These are phyloP conservation scores for Eclectus roratus DNA, from an alignment of 2,113 vertebrate genomes.

Conservation along the genomic window DNA sequence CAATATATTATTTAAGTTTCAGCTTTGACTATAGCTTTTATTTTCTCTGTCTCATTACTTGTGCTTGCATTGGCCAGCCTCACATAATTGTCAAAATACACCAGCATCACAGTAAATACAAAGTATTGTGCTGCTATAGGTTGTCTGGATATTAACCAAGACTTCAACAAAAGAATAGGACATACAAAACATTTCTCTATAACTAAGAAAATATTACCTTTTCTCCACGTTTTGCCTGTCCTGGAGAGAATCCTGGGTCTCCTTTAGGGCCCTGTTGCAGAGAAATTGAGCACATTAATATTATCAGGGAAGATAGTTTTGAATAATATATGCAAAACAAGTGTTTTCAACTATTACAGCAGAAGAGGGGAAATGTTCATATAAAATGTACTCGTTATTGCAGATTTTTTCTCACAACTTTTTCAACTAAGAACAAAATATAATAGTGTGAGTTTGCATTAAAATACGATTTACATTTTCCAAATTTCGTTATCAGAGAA, in stretches of 20 bases:
- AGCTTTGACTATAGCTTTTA: background rate
- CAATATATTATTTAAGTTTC: background rate
- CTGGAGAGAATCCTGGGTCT: slow-evolving; percentile 91
- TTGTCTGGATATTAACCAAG: background rate
- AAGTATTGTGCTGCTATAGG: background rate
- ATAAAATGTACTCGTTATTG: background rate
- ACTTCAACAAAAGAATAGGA: background rate
- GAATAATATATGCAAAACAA: background rate
- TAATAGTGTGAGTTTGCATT: background rate
- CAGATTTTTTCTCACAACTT: background rate
- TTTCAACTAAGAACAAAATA: background rate
- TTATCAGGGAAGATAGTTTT: background rate
- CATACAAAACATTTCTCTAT: background rate
- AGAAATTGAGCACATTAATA: background rate
- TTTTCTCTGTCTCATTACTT: background rate
- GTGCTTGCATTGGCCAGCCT: background rate
- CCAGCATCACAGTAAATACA: background rate
- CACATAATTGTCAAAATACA: background rate
- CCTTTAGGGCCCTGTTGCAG: slow-evolving; percentile 88
- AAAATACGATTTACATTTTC: background rate
- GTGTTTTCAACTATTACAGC: background rate
- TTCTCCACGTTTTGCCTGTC: slow-evolving; percentile 82
- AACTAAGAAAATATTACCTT: slow-evolving; percentile 78
- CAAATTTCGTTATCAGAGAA: background rate
- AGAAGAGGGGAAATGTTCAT: background rate